A percentile compares a stretch with the other conserved stretches of the same genome.
These are phyloP conservation scores for Rhabdomys dilectus DNA, from an alignment of 2,113 vertebrate species.

Conservation along the genomic window DNA sequence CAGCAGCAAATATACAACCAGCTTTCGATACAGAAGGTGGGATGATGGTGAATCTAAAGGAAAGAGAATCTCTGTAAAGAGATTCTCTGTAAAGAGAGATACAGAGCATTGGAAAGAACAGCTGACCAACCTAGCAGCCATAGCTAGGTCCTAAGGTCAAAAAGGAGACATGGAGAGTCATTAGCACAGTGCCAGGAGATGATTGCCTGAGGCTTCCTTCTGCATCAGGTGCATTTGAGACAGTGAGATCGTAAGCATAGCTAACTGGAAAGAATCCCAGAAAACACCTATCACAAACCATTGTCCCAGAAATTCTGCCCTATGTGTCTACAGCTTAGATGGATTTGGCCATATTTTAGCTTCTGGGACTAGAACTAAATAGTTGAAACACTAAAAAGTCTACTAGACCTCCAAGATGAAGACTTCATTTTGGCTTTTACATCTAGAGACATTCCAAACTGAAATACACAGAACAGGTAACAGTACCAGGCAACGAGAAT, in stretches of 20 bases:
- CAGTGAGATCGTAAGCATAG: neutral
- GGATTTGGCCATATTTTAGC: neutral
- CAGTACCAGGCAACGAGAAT: neutral
- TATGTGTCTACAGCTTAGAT: neutral
- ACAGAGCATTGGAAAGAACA: neutral
- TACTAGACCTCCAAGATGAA: neutral
- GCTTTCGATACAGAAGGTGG: neutral
- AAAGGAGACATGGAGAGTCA: neutral
- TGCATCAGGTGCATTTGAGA: neutral
- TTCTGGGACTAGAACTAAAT: neutral
- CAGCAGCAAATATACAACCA: neutral
- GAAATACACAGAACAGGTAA: neutral
- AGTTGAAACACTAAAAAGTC: neutral
- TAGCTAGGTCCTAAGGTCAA: neutral
- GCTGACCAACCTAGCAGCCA: neutral
- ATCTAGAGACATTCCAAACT: neutral
- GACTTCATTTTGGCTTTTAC: neutral
- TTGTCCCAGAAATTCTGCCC: neutral
- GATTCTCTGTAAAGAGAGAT: neutral
- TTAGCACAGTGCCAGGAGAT: no score
- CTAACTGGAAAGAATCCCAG: neutral
- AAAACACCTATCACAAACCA: neutral
- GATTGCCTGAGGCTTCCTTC: neutral
- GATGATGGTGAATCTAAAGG: neutral
- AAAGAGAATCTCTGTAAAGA: slow-evolving; percentile 15